Conservation (phyloP, 1,140 invertebrate genomes). For the Drosophila ananassae region DNA sequence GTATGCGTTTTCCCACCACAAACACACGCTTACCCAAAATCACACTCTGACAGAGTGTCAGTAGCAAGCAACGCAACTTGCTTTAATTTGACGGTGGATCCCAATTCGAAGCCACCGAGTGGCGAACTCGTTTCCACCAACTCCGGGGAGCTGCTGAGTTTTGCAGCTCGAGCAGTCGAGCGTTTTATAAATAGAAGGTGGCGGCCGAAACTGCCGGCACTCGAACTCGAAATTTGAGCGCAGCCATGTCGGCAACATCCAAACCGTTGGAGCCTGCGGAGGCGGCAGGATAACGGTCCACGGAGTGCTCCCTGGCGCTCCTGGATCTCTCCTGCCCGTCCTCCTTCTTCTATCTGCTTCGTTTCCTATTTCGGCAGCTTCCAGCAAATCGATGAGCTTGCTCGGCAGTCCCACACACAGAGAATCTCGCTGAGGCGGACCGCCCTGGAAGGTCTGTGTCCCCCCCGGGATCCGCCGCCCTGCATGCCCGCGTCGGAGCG, state of each 20-base stretch:
- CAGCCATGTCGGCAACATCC: constrained; percentile 51
- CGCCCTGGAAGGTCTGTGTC: constrained; percentile 76
- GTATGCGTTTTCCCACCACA: constrained; percentile 63
- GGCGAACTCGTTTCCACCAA: constrained; percentile 63
- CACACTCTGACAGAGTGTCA: neutral
- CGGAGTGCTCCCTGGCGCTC: constrained; percentile 17
- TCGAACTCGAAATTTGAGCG: constrained; percentile 62
- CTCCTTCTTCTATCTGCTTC: constrained; percentile 4
- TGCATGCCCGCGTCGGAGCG: constrained; percentile 84
- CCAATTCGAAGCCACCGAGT: constrained; percentile 34
- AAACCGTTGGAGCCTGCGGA: constrained; percentile 8
- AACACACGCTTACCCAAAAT: constrained; percentile 31
- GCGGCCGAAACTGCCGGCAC: constrained; percentile 42
- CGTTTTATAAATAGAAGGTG: constrained; percentile 77
- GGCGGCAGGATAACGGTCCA: constrained; percentile 28
- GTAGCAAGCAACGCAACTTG: constrained; percentile 21
- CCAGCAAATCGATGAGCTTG: constrained; percentile 77
- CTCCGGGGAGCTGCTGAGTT: constrained; percentile 33
- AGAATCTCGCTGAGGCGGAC: constrained; percentile 79
- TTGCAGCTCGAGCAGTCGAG: constrained; percentile 33
- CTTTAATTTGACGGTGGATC: constrained; percentile 60
- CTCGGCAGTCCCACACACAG: constrained; percentile 73
- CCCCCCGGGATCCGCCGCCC: constrained; percentile 73
- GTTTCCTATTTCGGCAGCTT: constrained; percentile 53
- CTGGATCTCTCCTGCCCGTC: neutral